Conservation (phyloP, 2,113 vertebrate genomes). For the Acrocephalus kingi region DNA sequence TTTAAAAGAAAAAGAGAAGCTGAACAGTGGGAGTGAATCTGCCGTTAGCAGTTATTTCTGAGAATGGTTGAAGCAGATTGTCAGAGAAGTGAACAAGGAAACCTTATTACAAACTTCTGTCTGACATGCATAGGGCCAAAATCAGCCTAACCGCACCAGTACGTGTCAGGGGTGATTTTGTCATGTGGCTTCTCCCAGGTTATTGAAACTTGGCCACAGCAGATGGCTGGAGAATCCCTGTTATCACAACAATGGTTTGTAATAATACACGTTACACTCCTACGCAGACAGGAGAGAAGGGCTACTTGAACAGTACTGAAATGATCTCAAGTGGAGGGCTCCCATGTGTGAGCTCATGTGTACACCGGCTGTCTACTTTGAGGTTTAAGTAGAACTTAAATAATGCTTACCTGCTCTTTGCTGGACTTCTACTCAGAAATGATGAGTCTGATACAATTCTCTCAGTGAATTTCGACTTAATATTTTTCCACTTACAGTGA, state of each 20-base stretch:
- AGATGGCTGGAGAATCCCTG: conserved; percentile 11
- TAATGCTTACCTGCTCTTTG: neutral
- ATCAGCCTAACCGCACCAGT: neutral
- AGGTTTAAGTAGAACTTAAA: neutral
- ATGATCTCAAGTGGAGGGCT: neutral
- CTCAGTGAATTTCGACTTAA: neutral
- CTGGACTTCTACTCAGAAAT: neutral
- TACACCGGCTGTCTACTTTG: neutral
- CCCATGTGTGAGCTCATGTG: neutral
- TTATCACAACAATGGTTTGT: conserved; percentile 42
- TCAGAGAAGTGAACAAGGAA: conserved; percentile 13
- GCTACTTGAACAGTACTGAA: neutral
- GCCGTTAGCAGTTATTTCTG: conserved; percentile 42
- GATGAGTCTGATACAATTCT: neutral
- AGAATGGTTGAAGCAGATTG: conserved; percentile 44
- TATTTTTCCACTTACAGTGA: neutral
- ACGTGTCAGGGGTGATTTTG: neutral
- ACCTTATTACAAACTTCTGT: conserved; percentile 52
- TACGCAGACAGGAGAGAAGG: neutral
- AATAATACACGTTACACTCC: neutral
- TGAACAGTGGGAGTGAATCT: conserved; percentile 47
- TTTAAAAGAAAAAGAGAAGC: conserved; percentile 51
- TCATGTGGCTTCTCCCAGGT: neutral
- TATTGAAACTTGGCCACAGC: neutral
- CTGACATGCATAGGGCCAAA: neutral